These are phyloP conservation scores for Tetramorium alpestre DNA, from an alignment of 1,140 invertebrate genomes.

Conservation along the genomic window DNA sequence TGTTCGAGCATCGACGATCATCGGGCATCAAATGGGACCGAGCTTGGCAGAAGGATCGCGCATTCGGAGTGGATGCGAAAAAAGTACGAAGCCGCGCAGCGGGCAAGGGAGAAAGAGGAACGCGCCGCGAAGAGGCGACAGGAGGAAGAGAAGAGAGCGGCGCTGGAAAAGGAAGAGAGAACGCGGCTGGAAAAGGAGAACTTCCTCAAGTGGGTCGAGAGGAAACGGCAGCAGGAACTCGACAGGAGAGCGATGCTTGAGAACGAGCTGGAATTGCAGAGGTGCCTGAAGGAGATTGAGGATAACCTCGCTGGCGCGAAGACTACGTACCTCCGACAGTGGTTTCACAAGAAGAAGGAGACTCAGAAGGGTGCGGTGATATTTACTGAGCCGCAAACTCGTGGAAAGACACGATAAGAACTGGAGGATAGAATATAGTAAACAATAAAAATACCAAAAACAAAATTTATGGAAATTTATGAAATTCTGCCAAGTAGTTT, in stretches of 20 bases:
- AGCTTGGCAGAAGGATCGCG: slow-evolving; percentile 56
- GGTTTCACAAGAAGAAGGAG: slow-evolving; percentile 78
- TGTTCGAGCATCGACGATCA: slow-evolving; percentile 41
- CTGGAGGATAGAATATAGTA: no score
- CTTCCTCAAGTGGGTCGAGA: slow-evolving; percentile 77
- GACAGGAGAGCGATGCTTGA: slow-evolving; percentile 64
- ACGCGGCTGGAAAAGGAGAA: slow-evolving; percentile 74
- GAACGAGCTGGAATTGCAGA: slow-evolving; percentile 75
- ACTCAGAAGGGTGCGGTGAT: slow-evolving; percentile 73
- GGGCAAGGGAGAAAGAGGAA: slow-evolving; percentile 68
- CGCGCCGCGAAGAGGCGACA: slow-evolving; percentile 57
- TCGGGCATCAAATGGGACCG: slow-evolving; percentile 1
- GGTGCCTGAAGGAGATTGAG: slow-evolving; percentile 73
- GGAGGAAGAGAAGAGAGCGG: slow-evolving; percentile 65
- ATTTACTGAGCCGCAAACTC: no score
- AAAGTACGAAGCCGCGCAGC: slow-evolving; percentile 69
- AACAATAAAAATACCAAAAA: no score
- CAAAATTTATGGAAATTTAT: no score
- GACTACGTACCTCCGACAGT: slow-evolving; percentile 73
- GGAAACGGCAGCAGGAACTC: slow-evolving; percentile 74
- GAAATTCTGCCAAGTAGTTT: no score
- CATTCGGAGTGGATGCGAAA: slow-evolving; percentile 78
- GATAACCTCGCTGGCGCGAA: slow-evolving; percentile 73
- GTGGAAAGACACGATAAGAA: no score
- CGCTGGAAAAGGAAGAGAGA: slow-evolving; percentile 70